Evolutionary conservation across 2,888 invertebrate species (phyloP), one percentile per base, ranked within the genome.

Genomic region (Drosophila demipolita): DNA sequence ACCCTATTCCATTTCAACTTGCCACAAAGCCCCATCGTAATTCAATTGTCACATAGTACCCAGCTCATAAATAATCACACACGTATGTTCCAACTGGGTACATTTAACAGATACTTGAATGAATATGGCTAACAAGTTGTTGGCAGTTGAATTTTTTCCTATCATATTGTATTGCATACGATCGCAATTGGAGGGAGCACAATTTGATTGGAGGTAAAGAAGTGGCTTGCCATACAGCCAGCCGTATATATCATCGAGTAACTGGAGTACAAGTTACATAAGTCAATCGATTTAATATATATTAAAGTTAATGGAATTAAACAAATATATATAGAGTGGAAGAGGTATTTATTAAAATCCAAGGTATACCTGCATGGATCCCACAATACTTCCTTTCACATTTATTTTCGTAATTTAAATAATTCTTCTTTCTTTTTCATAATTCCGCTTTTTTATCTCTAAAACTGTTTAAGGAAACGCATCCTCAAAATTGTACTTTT

Each of bases 21-120:
- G 50, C 20, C 33, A 49, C 45, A 40, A 68, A 57, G 55, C 61
- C 20, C 20, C 35, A 42, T 35, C n/a, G 50, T 40, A 33, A 26
- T 71, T 75, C 38, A 55, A 55, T 69, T 75, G 61, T 33, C 35
- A 36, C 23, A 35, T 45, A 20, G 40, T 9, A 26, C 26, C 32
- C 33, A 23, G 32, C 38, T 29, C 20, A 20, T 17, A 32, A 60
- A 29, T 45, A 38, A 26, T 45, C 23, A 23, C 45, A 23, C 45
- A 29, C 38, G 17, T 52, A 36, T 26, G 23, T 11, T 20, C 36
- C 23, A 36, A 9, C 23, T 23, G 17, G 23, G 23, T 36, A 35
- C 4, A 20, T 20, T 54, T 11, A 17, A 17, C 17, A 26, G 36
- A 36, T 54, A 52, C 26, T 9, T 8, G 3, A 26, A 35, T 11